A percentile compares a stretch with the other conserved stretches of the same genome.
Evolutionary conservation across 1,140 invertebrate species (phyloP).

Genomic region (Muscidifurax raptorellus): DNA sequence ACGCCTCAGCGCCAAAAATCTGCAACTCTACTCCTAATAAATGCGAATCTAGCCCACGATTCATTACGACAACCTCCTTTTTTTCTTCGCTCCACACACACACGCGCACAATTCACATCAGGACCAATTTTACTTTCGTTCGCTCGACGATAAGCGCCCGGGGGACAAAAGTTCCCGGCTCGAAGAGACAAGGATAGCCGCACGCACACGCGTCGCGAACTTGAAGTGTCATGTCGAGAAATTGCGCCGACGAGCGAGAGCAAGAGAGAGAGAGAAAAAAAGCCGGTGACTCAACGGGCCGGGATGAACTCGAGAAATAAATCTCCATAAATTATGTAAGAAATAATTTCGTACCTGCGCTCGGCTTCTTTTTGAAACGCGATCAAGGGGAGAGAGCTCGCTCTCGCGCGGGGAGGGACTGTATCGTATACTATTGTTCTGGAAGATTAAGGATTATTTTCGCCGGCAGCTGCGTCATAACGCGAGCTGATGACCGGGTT

Average conservation of each 20-base stretch:
- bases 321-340: slow-evolving; percentile 32
- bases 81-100: too few relatives aligned
- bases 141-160: not conserved
- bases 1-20: too few relatives aligned
- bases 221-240: slow-evolving; percentile 50
- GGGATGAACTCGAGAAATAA: slow-evolving; percentile 35
- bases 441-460: not conserved
- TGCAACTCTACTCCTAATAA: not conserved
- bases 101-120: not conserved
- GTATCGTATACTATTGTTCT: not conserved
- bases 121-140: not conserved
- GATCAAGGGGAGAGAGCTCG: not conserved
- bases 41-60: slow-evolving; percentile 10
- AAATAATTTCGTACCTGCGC: slow-evolving; percentile 19
- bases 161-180: not conserved
- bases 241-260: slow-evolving; percentile 49
- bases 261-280: slow-evolving; percentile 48
- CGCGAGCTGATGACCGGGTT: too few relatives aligned
- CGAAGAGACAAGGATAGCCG: not conserved
- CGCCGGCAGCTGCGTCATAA: too few relatives aligned
- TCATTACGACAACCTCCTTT: not conserved
- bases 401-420: too few relatives aligned
- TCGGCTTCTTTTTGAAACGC: slow-evolving; percentile 34
- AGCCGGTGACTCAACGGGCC: slow-evolving; percentile 15
- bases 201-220: not conserved